These are phyloP conservation scores for Eufriesea mexicana DNA, from an alignment of 1,140 invertebrate genomes.

Conservation along the genomic window DNA sequence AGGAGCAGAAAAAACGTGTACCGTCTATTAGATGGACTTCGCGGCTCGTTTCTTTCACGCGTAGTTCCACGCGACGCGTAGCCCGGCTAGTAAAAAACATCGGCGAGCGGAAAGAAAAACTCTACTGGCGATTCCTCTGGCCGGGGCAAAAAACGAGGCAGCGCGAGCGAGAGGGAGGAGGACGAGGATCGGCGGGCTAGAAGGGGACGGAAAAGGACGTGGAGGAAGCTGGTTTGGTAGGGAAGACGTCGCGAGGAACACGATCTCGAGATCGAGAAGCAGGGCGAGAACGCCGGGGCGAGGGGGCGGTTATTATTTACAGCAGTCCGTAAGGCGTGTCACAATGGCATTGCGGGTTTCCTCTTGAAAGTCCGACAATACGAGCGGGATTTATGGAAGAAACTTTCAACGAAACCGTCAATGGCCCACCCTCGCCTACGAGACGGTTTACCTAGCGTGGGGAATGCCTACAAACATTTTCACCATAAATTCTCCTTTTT, in stretches of 20 bases:
- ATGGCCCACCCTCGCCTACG: conserved; percentile 71
- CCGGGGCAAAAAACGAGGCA: background rate
- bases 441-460: conserved; percentile 61
- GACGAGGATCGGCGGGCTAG: background rate
- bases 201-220: background rate
- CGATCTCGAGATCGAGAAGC: conserved; percentile 28
- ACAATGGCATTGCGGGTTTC: conserved; percentile 81
- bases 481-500: conserved; percentile 75
- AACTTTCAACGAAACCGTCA: conserved; percentile 83
- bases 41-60: background rate
- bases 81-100: background rate
- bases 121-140: background rate
- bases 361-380: conserved; percentile 81
- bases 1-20: background rate
- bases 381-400: conserved; percentile 78
- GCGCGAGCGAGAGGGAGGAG: no score
- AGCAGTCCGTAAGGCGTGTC: conserved; percentile 76
- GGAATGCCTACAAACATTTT: conserved; percentile 77
- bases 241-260: conserved; percentile 28
- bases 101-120: background rate
- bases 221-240: conserved; percentile 25
- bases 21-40: background rate
- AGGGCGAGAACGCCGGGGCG: conserved; percentile 44
- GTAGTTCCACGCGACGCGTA: background rate
- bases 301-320: conserved; percentile 74